Percentiles rank a stretch among this genome's conserved stretches.
Conservation (phyloP, 2,888 invertebrate species). For the Xestia ashworthii region DNA sequence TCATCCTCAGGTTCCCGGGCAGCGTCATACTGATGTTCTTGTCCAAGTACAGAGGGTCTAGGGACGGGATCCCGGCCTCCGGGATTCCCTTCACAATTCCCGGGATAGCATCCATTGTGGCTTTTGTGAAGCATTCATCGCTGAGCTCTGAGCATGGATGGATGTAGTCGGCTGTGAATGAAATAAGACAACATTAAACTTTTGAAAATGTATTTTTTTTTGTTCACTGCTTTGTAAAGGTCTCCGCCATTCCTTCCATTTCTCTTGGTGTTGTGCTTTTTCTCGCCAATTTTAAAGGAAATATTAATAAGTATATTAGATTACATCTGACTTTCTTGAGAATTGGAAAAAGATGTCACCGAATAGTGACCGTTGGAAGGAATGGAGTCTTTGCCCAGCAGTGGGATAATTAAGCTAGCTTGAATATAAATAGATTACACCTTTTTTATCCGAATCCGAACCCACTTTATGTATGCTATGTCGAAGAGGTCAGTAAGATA, state of each 20-base stretch:
- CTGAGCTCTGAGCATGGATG: constrained; percentile 84
- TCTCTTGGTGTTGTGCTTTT: background rate
- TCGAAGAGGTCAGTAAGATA: too few species aligned
- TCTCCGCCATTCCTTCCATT: too few species aligned
- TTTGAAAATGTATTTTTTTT: background rate
- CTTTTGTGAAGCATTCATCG: constrained; percentile 87
- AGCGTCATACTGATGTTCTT: constrained; percentile 85
- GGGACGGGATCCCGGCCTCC: constrained; percentile 83
- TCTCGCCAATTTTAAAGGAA: background rate
- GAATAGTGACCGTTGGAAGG: too few species aligned
- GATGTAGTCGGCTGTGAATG: constrained; percentile 83
- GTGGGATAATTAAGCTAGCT: too few species aligned
- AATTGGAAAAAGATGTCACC: too few species aligned
- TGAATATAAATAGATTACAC: too few species aligned
- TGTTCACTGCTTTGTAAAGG: background rate
- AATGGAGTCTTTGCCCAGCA: too few species aligned
- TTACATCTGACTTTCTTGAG: too few species aligned
- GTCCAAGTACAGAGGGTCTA: constrained; percentile 84
- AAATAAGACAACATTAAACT: background rate
- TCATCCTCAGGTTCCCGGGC: constrained; percentile 87
- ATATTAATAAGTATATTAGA: background rate
- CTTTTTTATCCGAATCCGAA: too few species aligned
- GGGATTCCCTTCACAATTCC: constrained; percentile 87
- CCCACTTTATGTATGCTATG: too few species aligned
- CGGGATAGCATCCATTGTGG: constrained; percentile 85